These are phyloP conservation scores for Campylorhamphus procurvoides DNA, from an alignment of 2,113 vertebrate species.

Conservation along the genomic window DNA sequence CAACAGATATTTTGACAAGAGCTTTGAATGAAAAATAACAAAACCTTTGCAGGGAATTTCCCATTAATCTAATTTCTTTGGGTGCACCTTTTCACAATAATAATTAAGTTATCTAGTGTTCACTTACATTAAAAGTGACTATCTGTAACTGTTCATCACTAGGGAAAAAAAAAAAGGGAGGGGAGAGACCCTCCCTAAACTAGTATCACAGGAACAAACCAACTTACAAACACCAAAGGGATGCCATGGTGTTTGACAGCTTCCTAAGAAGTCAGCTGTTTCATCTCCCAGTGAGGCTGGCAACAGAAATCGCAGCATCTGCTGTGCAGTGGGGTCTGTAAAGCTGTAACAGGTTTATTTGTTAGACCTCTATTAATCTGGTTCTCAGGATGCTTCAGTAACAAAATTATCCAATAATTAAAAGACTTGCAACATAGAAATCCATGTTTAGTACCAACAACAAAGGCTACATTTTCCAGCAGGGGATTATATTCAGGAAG, in stretches of 20 bases:
- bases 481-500: neutral
- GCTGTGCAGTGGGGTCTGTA: constrained; percentile 9
- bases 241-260: constrained; percentile 30
- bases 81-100: constrained; percentile 66
- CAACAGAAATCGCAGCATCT: constrained; percentile 36
- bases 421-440: neutral
- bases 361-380: neutral
- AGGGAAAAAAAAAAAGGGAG: constrained; percentile 9
- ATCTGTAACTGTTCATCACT: constrained; percentile 58
- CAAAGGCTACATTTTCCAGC: neutral
- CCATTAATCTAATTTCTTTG: constrained; percentile 76
- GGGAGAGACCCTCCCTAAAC: constrained; percentile 44
- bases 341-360: constrained; percentile 9
- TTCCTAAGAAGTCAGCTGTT: constrained; percentile 45
- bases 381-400: neutral
- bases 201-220: constrained; percentile 27
- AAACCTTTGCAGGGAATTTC: constrained; percentile 71
- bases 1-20: constrained; percentile 55
- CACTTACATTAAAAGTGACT: constrained; percentile 61
- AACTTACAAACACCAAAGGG: constrained; percentile 55
- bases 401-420: neutral
- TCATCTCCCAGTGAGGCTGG: constrained; percentile 29
- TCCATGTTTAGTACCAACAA: neutral
- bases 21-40: constrained; percentile 68
- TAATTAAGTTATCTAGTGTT: constrained; percentile 71